Evolutionary conservation across 2,797 vertebrate genomes (phyloP).

Genomic region (Xerus rutilus): DNA sequence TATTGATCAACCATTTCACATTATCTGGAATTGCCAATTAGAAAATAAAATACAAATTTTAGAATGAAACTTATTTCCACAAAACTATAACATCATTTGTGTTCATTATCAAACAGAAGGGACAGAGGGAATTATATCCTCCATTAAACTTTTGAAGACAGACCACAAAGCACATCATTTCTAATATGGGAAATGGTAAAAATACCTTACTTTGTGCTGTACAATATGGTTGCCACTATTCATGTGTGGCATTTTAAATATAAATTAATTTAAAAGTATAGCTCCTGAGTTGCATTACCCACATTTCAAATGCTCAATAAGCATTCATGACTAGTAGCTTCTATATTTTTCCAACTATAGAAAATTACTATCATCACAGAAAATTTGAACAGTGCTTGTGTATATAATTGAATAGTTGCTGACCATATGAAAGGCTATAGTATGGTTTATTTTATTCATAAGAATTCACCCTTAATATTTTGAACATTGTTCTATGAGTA

Average conservation of each 20-base stretch:
- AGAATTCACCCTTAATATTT: slow-evolving; percentile 33
- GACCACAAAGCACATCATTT: slow-evolving; percentile 23
- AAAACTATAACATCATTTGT: slow-evolving; percentile 28
- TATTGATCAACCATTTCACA: slow-evolving; percentile 1
- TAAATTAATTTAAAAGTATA: neutral
- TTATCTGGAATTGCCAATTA: slow-evolving; percentile 15
- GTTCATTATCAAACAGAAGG: slow-evolving; percentile 25
- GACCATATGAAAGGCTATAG: neutral
- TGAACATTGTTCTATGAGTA: slow-evolving; percentile 5
- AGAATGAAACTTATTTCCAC: slow-evolving; percentile 27
- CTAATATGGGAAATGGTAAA: slow-evolving; percentile 32
- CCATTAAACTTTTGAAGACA: slow-evolving; percentile 43
- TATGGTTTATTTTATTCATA: neutral
- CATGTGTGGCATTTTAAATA: slow-evolving; percentile 5
- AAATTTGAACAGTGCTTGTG: neutral
- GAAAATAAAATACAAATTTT: slow-evolving; percentile 55
- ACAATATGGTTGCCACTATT: neutral
- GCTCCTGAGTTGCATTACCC: neutral
- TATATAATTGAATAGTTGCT: neutral
- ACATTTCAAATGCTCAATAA: slow-evolving; percentile 35
- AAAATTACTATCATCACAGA: neutral
- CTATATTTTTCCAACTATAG: neutral
- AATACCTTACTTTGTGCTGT: neutral
- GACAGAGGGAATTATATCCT: neutral
- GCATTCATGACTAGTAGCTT: slow-evolving; percentile 7